phyloP scores from a whole-genome alignment of 1,140 invertebrate genomes.

The Euglossa dilemma region DNA sequence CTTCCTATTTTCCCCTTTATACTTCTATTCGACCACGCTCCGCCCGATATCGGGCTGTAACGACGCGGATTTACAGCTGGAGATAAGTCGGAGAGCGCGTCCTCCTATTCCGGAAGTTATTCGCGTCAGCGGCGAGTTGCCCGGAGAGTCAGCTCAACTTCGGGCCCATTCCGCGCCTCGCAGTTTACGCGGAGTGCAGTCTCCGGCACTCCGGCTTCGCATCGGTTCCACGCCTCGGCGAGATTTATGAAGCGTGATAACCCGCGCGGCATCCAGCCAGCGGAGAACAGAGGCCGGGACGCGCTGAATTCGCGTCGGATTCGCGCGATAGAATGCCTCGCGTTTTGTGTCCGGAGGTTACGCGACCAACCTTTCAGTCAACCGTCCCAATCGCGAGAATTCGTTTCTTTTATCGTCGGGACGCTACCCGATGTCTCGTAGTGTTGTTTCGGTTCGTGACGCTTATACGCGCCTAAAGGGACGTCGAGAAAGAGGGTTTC shows the following conservation, averaged over 20 bases:
- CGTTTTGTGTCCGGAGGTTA: neutral
- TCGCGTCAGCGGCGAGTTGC: slow-evolving; percentile 52
- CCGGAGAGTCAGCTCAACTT: slow-evolving; percentile 54
- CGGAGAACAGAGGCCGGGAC: slow-evolving; percentile 30
- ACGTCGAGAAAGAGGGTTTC: neutral
- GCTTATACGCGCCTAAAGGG: too few relatives aligned
- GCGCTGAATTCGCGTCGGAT: slow-evolving; percentile 53
- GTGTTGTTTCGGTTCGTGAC: neutral
- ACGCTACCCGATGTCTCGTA: too few relatives aligned
- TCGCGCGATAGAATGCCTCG: slow-evolving; percentile 39
- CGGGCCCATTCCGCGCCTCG: slow-evolving; percentile 29
- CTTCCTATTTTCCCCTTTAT: slow-evolving; percentile 26
- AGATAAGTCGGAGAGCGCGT: slow-evolving; percentile 45
- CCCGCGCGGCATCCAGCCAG: slow-evolving; percentile 25
- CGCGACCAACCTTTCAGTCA: slow-evolving; percentile 2
- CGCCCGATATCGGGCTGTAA: slow-evolving; percentile 37
- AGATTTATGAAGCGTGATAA: slow-evolving; percentile 69
- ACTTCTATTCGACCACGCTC: slow-evolving; percentile 19
- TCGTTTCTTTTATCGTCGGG: neutral
- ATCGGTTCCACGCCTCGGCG: slow-evolving; percentile 53
- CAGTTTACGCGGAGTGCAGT: slow-evolving; percentile 21
- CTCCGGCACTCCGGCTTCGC: slow-evolving; percentile 15
- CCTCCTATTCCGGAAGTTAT: slow-evolving; percentile 54
- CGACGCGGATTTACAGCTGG: slow-evolving; percentile 59
- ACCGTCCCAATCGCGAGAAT: neutral